Base-by-base conservation (phyloP, 1,140 invertebrate genomes). In the Melitaea cinxia region DNA sequence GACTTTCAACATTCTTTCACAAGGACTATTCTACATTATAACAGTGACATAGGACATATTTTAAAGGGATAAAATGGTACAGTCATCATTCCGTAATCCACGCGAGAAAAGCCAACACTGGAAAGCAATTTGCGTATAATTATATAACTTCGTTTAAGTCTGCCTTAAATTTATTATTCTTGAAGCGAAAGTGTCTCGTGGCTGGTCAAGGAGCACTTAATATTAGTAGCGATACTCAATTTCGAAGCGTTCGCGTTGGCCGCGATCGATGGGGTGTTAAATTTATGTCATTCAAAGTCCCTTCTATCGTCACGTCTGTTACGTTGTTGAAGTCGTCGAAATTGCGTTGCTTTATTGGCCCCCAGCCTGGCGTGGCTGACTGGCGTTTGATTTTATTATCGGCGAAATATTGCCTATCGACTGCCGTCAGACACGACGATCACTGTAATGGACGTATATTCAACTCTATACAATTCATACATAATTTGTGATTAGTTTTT, bases 311-410 rank as follows among this genome's bases (percentile, higher is more conserved):
- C 33, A 61, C 23, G 59, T 53, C 24, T 17, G 15, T 17, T 33
- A 45, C 55, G 55, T 62, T 54, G n/a, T 47, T 45, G 23, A 54
- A 54, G 50, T 54, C 50, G 24, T 23, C 30, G 0, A 54, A 62
- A 62, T 62, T 62, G 35, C 50, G 50, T 62, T 4, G 33, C 33
- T 1, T 39, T 61, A 61, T 61, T 61, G 58, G 30, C 30, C 39
- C 19, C 23, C 21, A 12, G 23, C 59, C 30, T 19, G 35, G 23
- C 9, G 15, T 4, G 17, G 14, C 0, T 42, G 59, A 30, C 59
- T 54, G 37, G 50, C 33, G 14, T 33, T 54, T 55, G 24, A 45
- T 54, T 53, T 54, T 62, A 54, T 54, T 45, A 26, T 15, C 26
- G 15, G 17, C 33, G 23, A 45, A 54, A 62, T 61, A 61, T 59